Evolutionary conservation across 2,888 invertebrate species (phyloP).

Genomic region (Mechanitis messenoides): DNA sequence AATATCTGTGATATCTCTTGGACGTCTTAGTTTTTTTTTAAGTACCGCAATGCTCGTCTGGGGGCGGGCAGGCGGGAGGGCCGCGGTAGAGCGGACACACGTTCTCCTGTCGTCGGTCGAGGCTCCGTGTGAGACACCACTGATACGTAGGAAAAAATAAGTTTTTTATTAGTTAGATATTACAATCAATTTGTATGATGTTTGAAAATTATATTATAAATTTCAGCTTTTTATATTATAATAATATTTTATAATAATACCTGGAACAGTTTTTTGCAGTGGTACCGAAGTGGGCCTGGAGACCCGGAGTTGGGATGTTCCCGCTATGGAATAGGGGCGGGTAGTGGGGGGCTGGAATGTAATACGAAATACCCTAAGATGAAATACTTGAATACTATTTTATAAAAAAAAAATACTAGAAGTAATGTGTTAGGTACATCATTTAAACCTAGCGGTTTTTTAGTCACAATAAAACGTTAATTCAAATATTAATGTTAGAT

Average conservation of each 20-base stretch:
- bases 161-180: background rate
- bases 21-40: background rate
- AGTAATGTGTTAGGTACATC: background rate
- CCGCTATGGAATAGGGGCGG: conserved; percentile 59
- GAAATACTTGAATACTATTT: background rate
- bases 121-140: conserved; percentile 29
- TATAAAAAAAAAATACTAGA: background rate
- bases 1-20: no score
- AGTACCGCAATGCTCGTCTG: conserved; percentile 50
- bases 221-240: no score
- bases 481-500: background rate
- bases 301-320: conserved; percentile 47
- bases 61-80: conserved; percentile 63
- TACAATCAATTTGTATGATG: no score
- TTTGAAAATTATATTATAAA: no score
- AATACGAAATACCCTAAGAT: conserved; percentile 2
- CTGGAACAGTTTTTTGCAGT: conserved; percentile 40
- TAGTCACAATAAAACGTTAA: conserved; percentile 11
- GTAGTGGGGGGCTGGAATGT: conserved; percentile 52
- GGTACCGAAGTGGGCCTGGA: conserved; percentile 53
- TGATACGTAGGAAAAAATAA: background rate
- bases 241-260: conserved; percentile 32
- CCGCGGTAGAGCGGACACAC: conserved; percentile 53
- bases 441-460: background rate
- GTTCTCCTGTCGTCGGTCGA: conserved; percentile 45